Evolutionary conservation across 2,797 vertebrate genomes (phyloP).

Genomic region (Peromyscus eremicus): DNA sequence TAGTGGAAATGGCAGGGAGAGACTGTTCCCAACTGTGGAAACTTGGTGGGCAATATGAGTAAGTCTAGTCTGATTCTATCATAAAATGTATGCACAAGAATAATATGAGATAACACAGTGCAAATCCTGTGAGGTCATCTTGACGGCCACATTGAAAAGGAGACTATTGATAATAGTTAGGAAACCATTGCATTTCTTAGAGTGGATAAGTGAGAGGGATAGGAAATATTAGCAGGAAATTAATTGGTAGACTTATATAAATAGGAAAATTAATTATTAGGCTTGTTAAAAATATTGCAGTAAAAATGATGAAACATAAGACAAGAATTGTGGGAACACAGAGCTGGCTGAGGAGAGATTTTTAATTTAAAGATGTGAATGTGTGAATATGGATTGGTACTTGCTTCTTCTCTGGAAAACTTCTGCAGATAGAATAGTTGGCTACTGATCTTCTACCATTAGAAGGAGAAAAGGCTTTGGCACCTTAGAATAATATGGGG

Average conservation of each 20-base stretch:
- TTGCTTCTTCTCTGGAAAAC: neutral
- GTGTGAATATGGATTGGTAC: neutral
- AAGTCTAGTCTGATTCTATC: neutral
- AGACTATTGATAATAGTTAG: neutral
- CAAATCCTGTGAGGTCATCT: neutral
- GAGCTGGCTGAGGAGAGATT: neutral
- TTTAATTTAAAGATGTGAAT: neutral
- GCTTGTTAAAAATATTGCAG: neutral
- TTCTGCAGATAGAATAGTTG: neutral
- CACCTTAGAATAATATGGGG: neutral
- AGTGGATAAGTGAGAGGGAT: neutral
- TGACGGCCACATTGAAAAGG: neutral
- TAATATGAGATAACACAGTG: neutral
- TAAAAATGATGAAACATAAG: neutral
- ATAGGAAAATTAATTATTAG: neutral
- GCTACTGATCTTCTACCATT: neutral
- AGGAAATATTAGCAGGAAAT: neutral
- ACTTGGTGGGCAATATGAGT: constrained; percentile 2
- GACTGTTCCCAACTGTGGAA: neutral
- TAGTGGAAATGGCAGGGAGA: neutral
- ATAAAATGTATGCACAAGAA: neutral
- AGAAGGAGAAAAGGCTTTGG: neutral
- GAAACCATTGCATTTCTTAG: neutral
- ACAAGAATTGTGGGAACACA: neutral
- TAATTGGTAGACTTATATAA: neutral